Evolutionary conservation across 2,797 vertebrate species (phyloP).

Genomic region (Heterohyrax brucei): DNA sequence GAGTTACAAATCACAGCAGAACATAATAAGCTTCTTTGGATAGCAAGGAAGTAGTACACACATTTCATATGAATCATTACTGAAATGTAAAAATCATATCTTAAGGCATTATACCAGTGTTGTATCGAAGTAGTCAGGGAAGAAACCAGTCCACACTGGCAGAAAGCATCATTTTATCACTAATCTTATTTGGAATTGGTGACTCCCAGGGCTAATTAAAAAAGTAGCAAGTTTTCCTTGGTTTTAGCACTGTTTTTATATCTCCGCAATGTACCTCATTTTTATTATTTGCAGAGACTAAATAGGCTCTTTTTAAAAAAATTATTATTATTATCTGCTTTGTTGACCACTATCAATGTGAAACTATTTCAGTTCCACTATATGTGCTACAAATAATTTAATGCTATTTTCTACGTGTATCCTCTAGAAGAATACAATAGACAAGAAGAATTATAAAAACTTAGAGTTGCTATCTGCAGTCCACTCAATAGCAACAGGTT

Average conservation of each 20-base stretch:
- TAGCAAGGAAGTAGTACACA: background rate
- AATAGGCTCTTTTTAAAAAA: background rate
- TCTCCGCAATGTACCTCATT: background rate
- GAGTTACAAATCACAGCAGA: background rate
- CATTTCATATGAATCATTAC: background rate
- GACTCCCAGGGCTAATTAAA: background rate
- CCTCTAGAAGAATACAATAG: background rate
- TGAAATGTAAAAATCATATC: background rate
- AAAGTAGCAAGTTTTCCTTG: too few relatives aligned
- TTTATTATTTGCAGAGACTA: background rate
- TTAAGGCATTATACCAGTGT: background rate
- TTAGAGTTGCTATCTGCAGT: conserved; percentile 14
- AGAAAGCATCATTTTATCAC: background rate
- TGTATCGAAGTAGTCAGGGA: too few relatives aligned
- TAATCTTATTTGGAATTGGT: background rate
- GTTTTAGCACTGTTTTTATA: background rate
- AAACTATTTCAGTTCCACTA: background rate
- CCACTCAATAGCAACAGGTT: too few relatives aligned
- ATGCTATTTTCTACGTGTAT: background rate
- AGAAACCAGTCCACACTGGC: too few relatives aligned
- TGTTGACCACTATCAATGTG: background rate
- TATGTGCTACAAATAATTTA: background rate
- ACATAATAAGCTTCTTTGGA: background rate
- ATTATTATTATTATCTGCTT: background rate
- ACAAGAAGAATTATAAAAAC: background rate